Evolutionary conservation across 2,113 vertebrate genomes (phyloP).

Genomic region (Tursiops truncatus): DNA sequence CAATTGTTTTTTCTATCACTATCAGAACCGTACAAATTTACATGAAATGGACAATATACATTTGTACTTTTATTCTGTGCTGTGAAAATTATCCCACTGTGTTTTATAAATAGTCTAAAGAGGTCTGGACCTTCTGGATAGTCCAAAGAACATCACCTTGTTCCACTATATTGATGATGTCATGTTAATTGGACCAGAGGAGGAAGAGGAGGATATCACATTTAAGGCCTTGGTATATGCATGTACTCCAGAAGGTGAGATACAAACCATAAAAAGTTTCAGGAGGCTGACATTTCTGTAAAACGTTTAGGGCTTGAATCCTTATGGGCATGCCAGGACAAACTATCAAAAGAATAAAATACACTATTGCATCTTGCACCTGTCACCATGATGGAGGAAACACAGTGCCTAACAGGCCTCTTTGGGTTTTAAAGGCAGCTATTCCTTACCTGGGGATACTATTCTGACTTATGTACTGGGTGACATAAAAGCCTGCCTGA

Average conservation of each 20-base stretch:
- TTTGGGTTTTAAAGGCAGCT: not conserved
- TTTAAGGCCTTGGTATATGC: not conserved
- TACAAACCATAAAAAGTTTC: not conserved
- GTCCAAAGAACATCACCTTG: not conserved
- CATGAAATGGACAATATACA: not conserved
- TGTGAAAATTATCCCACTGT: not conserved
- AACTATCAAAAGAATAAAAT: not conserved
- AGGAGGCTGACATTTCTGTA: not conserved
- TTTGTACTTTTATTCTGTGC: not conserved
- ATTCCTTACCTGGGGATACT: not conserved
- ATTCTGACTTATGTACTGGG: not conserved
- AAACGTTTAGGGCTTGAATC: not conserved
- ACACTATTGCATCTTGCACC: not conserved
- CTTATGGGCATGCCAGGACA: not conserved
- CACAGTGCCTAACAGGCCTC: not conserved
- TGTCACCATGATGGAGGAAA: not conserved
- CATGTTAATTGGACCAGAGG: not conserved
- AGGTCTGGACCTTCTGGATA: not conserved
- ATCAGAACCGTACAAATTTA: not conserved
- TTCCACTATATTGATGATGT: not conserved
- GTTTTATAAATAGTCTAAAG: not conserved
- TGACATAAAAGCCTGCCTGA: not conserved
- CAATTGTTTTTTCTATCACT: not conserved
- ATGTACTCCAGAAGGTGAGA: not conserved
- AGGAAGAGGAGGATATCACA: not conserved